A percentile compares a stretch with the other conserved stretches of the same genome.
These are phyloP conservation scores for Toxotes lorentzi DNA, from an alignment of 2,797 vertebrate species.

Conservation along the genomic window DNA sequence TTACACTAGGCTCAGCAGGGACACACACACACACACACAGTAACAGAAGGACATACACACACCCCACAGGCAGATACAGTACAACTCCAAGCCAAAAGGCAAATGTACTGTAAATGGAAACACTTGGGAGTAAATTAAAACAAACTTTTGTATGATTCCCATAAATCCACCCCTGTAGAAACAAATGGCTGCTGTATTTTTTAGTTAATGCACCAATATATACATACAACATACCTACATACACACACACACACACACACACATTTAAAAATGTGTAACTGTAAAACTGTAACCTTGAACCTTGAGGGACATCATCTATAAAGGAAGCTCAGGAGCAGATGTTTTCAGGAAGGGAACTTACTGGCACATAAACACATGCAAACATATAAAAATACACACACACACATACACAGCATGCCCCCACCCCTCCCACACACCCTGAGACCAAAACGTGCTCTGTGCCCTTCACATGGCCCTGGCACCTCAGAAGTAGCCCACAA, in stretches of 20 bases:
- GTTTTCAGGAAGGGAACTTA: conserved; percentile 55
- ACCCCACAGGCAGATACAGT: conserved; percentile 10
- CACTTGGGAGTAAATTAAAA: conserved; percentile 45
- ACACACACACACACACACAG: conserved; percentile 20
- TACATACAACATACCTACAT: conserved; percentile 6
- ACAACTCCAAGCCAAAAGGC: conserved; percentile 9
- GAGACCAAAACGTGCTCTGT: conserved; percentile 36
- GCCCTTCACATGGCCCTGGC: conserved; percentile 63
- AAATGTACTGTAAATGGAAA: conserved; percentile 38
- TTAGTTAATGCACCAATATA: conserved; percentile 27
- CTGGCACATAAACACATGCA: conserved; percentile 54
- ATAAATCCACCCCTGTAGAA: conserved; percentile 40
- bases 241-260: conserved; percentile 9
- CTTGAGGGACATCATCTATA: conserved; percentile 63
- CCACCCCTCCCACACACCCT: conserved; percentile 19
- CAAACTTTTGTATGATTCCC: conserved; percentile 42
- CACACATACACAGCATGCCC: conserved; percentile 14
- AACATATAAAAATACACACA: conserved; percentile 12
- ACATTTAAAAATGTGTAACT: conserved; percentile 23
- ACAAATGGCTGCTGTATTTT: conserved; percentile 39
- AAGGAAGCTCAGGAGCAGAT: conserved; percentile 63
- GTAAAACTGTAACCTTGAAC: conserved; percentile 51
- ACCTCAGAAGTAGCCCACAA: conserved; percentile 48
- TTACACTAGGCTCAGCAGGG: conserved; percentile 28
- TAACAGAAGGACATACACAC: conserved; percentile 9